These are phyloP conservation scores for Pammene aurita DNA, from an alignment of 2,888 invertebrate species.

Conservation along the genomic window DNA sequence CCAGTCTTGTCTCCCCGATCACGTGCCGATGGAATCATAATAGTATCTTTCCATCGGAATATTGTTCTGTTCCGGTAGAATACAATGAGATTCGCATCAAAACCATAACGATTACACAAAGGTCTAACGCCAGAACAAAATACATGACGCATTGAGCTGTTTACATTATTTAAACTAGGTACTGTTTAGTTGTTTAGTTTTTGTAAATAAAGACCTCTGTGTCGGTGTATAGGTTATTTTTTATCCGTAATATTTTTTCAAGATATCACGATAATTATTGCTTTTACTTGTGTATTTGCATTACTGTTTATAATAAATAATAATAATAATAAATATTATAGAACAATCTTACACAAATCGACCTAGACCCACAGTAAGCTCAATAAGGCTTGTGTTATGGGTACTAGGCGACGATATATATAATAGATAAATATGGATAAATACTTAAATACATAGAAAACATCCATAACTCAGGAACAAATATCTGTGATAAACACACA, in stretches of 20 bases:
- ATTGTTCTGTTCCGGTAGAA: conserved; percentile 20
- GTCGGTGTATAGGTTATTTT: background rate
- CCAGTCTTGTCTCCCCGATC: background rate
- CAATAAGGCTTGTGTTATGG: too few relatives aligned
- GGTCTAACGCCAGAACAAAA: background rate
- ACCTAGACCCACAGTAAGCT: too few relatives aligned
- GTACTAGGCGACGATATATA: too few relatives aligned
- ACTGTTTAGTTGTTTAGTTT: background rate
- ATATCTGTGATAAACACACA: too few relatives aligned
- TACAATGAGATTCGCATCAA: conserved; percentile 29
- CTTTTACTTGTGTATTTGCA: too few relatives aligned
- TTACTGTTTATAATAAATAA: too few relatives aligned
- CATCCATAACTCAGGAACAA: too few relatives aligned
- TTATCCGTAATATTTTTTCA: background rate
- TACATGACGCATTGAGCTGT: background rate
- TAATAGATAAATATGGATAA: too few relatives aligned
- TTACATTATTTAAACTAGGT: background rate
- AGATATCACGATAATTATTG: too few relatives aligned
- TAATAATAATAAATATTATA: too few relatives aligned
- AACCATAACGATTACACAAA: conserved; percentile 7
- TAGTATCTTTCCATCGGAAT: conserved; percentile 22
- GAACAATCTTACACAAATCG: too few relatives aligned
- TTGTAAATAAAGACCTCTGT: background rate
- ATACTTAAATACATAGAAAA: too few relatives aligned
- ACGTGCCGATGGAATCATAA: conserved; percentile 21